phyloP scores from a whole-genome alignment of 2,888 invertebrate genomes.

The Melanchra persicariae region DNA sequence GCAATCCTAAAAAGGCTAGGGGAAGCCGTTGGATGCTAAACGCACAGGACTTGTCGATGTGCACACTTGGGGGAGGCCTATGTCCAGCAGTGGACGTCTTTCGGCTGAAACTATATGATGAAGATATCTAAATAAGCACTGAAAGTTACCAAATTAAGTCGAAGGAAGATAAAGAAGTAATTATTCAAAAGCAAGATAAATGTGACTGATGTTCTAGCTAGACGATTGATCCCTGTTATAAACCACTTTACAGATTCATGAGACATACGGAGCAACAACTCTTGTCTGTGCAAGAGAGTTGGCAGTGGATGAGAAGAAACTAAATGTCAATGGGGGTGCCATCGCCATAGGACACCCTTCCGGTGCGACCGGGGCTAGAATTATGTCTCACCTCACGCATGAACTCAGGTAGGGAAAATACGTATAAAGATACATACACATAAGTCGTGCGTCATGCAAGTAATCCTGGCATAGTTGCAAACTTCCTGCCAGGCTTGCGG shows the following conservation, averaged over 20 bases:
- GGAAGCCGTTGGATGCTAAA: too few relatives aligned
- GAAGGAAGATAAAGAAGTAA: neutral
- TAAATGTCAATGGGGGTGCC: conserved; percentile 98
- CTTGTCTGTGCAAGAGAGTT: conserved; percentile 93
- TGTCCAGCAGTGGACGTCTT: too few relatives aligned
- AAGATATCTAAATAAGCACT: neutral
- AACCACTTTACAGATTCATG: conserved; percentile 93
- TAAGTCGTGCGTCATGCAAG: neutral
- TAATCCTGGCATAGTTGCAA: too few relatives aligned
- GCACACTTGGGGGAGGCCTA: too few relatives aligned
- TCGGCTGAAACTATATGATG: too few relatives aligned
- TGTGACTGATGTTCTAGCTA: neutral
- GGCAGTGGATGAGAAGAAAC: conserved; percentile 94
- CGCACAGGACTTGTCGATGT: too few relatives aligned
- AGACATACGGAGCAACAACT: conserved; percentile 34
- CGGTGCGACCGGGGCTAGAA: conserved; percentile 96
- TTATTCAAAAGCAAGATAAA: neutral
- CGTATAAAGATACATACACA: too few relatives aligned
- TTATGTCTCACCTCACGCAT: conserved; percentile 29
- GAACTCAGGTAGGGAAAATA: conserved; percentile 32
- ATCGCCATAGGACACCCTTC: conserved; percentile 98
- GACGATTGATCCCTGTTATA: neutral
- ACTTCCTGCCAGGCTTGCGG: too few relatives aligned
- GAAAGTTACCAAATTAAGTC: too few relatives aligned
- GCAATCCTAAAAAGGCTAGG: too few relatives aligned